Base-by-base conservation (phyloP, 1,140 invertebrate species). In the Apocrypta bakeri region DNA sequence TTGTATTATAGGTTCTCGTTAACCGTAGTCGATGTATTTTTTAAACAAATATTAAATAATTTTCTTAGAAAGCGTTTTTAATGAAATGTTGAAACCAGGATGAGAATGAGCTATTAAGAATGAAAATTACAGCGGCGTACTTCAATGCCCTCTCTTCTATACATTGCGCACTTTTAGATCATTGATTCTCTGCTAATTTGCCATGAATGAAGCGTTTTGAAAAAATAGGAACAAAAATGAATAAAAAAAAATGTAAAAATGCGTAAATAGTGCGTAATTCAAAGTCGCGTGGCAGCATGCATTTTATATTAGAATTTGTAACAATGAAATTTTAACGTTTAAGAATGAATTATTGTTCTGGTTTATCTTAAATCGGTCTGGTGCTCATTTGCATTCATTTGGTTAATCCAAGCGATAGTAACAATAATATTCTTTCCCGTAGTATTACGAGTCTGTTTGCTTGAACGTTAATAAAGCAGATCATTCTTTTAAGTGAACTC, bases 291-390 rank as follows among this genome's bases (percentile, higher is more conserved):
- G 21, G 11, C 79, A 64, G 48, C 68, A 24, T 61, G 25, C 71
- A 29, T 81, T 68, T 66, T 75, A 75, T 48, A 75, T 48, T 33
- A 14, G n/a, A 68, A 74, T 75, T 74, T 81, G 48, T 75, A 75
- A 17, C 11, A 48, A 66, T 81, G 27, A 75, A 24, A 42, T 75
- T 31, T 68, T 68, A 75, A 64, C 63, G 21, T 37, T 79, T 33
- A 72, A 4, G 29, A 27, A 24, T 56, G 1, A 71, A 33, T 79
- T 61, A n/a, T 72, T 72, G n/a, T 72, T n/a, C 29, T 56, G 17
- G 3, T 29, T 29, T 17, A 68, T 29, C 25, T 11, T 68, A 27
- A 14, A 24, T 21, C 25, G 21, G 42, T 76, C 27, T 76, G 61
- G 48, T 76, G 74, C 72, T 76, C 74, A 42, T 64, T 64, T 64